These are phyloP conservation scores for Crambe crambe DNA, from an alignment of 37 sponge, comb jelly and placozoan species.

Conservation along the genomic window DNA sequence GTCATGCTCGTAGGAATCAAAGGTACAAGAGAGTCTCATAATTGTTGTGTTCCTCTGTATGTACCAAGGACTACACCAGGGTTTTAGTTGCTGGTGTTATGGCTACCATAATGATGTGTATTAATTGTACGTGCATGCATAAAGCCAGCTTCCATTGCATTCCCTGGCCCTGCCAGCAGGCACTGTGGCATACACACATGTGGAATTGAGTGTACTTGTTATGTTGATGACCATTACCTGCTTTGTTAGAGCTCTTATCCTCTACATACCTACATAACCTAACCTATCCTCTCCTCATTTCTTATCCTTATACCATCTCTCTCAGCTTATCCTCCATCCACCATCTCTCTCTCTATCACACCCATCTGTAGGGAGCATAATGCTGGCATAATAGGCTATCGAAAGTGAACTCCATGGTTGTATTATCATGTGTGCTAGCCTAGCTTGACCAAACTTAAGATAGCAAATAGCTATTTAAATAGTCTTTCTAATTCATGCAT, in stretches of 20 bases:
- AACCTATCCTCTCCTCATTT: neutral
- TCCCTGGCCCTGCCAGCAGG: too few relatives aligned
- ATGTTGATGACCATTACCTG: neutral
- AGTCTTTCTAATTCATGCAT: too few relatives aligned
- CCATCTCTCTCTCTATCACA: conserved; percentile 8
- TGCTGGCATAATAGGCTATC: too few relatives aligned
- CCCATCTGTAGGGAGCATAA: neutral
- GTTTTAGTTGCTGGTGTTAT: too few relatives aligned
- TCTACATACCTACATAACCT: neutral
- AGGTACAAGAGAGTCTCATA: neutral
- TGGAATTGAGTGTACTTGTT: neutral
- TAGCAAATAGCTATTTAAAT: too few relatives aligned
- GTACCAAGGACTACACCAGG: neutral
- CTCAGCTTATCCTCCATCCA: neutral
- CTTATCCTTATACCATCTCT: neutral
- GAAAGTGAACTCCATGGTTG: too few relatives aligned
- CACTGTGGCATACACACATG: too few relatives aligned
- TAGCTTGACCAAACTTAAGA: too few relatives aligned
- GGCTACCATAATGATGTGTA: too few relatives aligned
- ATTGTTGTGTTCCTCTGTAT: neutral
- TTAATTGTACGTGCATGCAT: too few relatives aligned
- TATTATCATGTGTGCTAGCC: too few relatives aligned
- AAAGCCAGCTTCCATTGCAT: too few relatives aligned
- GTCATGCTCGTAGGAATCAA: conserved; percentile 76
- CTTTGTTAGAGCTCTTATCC: neutral